Percentiles rank a stretch among this genome's conserved stretches.
Evolutionary conservation across 2,888 invertebrate genomes (phyloP).

Genomic region (Cephus pulcher): DNA sequence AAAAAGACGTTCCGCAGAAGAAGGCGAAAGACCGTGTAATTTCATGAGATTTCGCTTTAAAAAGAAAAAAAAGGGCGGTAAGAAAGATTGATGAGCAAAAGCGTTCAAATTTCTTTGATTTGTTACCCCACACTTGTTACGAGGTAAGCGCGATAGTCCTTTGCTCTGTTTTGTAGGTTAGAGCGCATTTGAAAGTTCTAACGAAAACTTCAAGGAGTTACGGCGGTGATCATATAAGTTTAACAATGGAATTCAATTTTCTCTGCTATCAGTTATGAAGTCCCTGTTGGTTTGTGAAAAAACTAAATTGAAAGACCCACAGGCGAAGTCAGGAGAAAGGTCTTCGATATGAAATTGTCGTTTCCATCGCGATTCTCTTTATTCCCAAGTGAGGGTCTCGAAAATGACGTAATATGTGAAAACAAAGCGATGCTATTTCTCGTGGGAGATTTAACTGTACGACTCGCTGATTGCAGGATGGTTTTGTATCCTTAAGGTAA

Average conservation of each 20-base stretch:
- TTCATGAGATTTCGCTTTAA: background rate
- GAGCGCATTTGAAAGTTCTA: background rate
- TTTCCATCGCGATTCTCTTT: slow-evolving; percentile 30
- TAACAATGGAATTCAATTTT: background rate
- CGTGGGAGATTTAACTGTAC: background rate
- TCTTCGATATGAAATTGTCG: slow-evolving; percentile 42
- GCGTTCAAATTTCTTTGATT: background rate
- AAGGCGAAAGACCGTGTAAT: background rate
- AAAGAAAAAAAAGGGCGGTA: background rate
- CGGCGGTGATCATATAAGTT: background rate
- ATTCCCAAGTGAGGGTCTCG: background rate
- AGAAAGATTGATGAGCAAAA: background rate
- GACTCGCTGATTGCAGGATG: background rate
- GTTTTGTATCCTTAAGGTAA: background rate
- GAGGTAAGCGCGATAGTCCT: background rate
- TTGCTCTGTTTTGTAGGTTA: background rate
- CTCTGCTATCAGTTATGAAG: background rate
- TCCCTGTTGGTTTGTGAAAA: background rate
- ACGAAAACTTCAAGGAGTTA: background rate
- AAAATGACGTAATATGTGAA: background rate
- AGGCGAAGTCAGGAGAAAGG: background rate
- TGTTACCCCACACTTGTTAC: background rate
- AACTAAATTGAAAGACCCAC: background rate
- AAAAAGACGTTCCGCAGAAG: background rate
- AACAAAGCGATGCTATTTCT: background rate